Conservation (phyloP, 2,888 invertebrate species). For the Sussaba pulchella region DNA sequence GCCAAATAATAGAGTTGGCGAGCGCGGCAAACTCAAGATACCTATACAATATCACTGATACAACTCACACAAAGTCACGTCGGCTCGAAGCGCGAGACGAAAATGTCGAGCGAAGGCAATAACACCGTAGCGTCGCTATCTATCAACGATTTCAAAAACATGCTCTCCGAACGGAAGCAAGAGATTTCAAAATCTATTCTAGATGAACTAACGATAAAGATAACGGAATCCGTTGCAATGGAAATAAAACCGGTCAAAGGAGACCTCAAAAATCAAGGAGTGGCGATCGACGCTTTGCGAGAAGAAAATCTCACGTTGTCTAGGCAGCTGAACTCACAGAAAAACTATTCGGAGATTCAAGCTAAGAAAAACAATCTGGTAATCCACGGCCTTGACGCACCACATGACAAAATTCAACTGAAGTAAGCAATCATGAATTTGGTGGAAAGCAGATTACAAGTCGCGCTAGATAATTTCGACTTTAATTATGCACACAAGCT, state of each 20-base stretch:
- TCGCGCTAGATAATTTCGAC: not conserved
- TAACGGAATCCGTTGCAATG: not conserved
- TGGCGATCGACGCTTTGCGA: not conserved
- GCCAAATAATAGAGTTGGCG: not conserved
- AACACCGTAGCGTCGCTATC: not conserved
- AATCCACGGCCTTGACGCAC: not conserved
- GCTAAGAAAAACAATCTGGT: slow-evolving; percentile 5
- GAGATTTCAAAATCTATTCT: not conserved
- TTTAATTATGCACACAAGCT: not conserved
- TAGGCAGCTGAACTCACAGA: not conserved
- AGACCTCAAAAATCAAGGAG: not conserved
- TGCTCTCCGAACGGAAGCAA: not conserved
- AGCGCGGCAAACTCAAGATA: not conserved
- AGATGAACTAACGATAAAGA: not conserved
- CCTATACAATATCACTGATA: too few relatives aligned
- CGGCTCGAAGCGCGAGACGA: too few relatives aligned
- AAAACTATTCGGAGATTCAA: not conserved
- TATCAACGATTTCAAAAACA: not conserved
- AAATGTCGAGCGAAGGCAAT: too few relatives aligned
- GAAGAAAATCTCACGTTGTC: not conserved
- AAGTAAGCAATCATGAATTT: not conserved
- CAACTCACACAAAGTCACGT: too few relatives aligned
- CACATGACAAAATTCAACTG: not conserved
- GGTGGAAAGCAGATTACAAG: not conserved
- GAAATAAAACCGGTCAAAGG: not conserved